Base-by-base conservation (phyloP, 2,888 invertebrate species). In the Cyaniris semiargus region DNA sequence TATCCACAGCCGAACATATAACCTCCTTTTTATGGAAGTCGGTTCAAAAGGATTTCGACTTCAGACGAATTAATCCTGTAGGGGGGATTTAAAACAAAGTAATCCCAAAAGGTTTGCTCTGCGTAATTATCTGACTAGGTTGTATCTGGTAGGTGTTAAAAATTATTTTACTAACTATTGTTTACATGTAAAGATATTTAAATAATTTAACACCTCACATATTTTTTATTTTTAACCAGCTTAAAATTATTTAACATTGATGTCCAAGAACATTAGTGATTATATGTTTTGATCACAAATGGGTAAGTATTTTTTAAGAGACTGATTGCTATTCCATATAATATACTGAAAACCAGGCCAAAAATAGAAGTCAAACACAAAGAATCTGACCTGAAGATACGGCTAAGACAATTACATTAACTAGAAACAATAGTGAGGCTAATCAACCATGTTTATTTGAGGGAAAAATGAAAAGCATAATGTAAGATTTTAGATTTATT, bases 401-500 rank as follows among this genome's bases (percentile, higher is more conserved):
- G 8, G 10, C 38, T 38, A 38, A 38, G n/a, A n/a, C n/a, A n/a
- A n/a, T n/a, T n/a, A n/a, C n/a, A n/a, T n/a, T n/a, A n/a, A n/a
- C n/a, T n/a, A n/a, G n/a, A n/a, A n/a, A n/a, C n/a, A n/a, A n/a
- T n/a, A n/a, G n/a, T n/a, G n/a, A n/a, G n/a, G n/a, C n/a, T n/a
- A n/a, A n/a, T n/a, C n/a, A n/a, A n/a, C 18, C 53, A 53, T 53
- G 13, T 18, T 21, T 23, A 21, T 60, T 31, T 66, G 1, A 66
- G 7, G 66, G 15, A 18, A 27, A 66, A 66, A 66, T 66, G 6
- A 66, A 66, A 66, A 27, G 18, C 15, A 66, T 3, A 31, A 84
- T 79, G 83, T 88, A 86, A 82, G 85, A 87, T 87, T 92, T 90
- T 89, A 88, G 84, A 89, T 92, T 93, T 93, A 91, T 91, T 91